A percentile compares a stretch with the other conserved stretches of the same genome.
Evolutionary conservation across 2,797 vertebrate species (phyloP).

Genomic region (Catamblyrhynchus diadema): DNA sequence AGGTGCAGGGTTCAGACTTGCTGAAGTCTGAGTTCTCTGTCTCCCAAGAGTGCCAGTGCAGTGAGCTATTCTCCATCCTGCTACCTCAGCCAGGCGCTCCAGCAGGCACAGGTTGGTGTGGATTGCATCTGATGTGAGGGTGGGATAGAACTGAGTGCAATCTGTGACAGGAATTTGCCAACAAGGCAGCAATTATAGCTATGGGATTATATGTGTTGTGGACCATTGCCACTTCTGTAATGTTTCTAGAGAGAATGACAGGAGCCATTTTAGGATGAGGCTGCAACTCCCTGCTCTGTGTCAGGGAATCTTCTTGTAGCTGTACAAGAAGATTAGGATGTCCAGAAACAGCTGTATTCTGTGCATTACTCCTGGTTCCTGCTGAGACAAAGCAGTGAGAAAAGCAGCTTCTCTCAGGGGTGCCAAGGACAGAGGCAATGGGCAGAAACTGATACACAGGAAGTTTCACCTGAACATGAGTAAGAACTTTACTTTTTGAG

Average conservation of each 20-base stretch:
- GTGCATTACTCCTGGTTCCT: not conserved
- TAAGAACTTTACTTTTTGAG: not conserved
- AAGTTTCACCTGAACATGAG: not conserved
- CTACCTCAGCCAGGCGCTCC: not conserved
- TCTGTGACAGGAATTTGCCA: slow-evolving; percentile 27
- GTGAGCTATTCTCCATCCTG: not conserved
- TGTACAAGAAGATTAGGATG: not conserved
- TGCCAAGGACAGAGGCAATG: not conserved
- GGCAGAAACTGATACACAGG: not conserved
- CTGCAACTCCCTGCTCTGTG: not conserved
- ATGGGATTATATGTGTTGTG: not conserved
- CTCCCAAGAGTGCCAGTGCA: not conserved
- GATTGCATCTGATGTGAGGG: slow-evolving; percentile 49
- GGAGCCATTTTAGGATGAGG: not conserved
- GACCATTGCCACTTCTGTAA: not conserved
- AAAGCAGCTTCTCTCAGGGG: not conserved
- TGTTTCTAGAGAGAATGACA: not conserved
- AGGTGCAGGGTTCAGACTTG: not conserved
- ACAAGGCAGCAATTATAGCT: slow-evolving; percentile 17
- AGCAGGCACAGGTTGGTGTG: slow-evolving; percentile 9
- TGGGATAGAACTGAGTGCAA: slow-evolving; percentile 11
- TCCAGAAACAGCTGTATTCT: not conserved
- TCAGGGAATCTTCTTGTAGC: not conserved
- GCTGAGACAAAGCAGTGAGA: not conserved
- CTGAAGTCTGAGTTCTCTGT: not conserved